phyloP scores from a whole-genome alignment of 2,888 invertebrate genomes.

The Xestia rhomboidea region DNA sequence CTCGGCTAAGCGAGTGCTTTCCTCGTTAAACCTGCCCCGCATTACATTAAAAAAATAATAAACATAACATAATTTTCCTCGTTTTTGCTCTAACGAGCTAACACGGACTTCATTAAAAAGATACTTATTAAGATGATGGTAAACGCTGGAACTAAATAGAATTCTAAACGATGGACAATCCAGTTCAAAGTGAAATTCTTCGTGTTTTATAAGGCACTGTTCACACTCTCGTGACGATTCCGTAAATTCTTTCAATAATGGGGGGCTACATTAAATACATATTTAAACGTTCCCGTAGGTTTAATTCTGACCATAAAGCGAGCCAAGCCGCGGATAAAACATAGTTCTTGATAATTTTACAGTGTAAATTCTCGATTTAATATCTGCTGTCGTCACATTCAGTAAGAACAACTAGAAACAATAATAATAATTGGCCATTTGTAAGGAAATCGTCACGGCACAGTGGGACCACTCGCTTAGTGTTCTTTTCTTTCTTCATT shows the following conservation, averaged over 20 bases:
- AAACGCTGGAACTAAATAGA: conserved; percentile 11
- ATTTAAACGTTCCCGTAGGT: too few species aligned
- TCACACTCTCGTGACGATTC: background rate
- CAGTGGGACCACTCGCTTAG: conserved; percentile 64
- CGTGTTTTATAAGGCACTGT: background rate
- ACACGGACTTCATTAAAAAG: conserved; percentile 46
- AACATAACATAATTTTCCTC: conserved; percentile 20
- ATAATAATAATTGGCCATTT: too few species aligned
- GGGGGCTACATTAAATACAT: too few species aligned
- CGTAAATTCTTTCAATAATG: too few species aligned
- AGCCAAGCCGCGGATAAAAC: too few species aligned
- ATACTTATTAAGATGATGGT: conserved; percentile 14
- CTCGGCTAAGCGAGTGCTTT: background rate
- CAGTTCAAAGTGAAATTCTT: background rate
- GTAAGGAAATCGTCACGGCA: conserved; percentile 62
- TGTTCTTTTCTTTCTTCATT: conserved; percentile 80
- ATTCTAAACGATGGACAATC: conserved; percentile 44
- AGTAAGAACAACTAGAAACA: background rate
- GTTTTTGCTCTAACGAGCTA: conserved; percentile 14
- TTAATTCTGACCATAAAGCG: too few species aligned
- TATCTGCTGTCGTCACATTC: background rate
- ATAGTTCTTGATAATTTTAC: background rate
- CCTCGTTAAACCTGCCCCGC: conserved; percentile 5
- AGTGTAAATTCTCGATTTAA: background rate
- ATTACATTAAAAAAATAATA: conserved; percentile 35